These are phyloP conservation scores for Falco rusticolus DNA, from an alignment of 2,797 vertebrate species.

Conservation along the genomic window DNA sequence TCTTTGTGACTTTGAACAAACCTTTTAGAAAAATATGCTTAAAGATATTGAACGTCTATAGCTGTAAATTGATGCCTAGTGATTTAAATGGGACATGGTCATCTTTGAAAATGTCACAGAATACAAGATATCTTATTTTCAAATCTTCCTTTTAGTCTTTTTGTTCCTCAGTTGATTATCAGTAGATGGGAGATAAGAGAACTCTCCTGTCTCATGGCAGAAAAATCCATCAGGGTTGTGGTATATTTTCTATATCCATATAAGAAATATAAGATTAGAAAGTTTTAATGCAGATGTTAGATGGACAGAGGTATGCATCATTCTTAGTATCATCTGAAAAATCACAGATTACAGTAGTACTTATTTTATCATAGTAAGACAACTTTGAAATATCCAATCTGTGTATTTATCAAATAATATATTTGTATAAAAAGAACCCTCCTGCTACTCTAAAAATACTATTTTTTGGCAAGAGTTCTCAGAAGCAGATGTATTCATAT, in stretches of 20 bases:
- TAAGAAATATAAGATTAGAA: background rate
- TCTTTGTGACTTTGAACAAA: background rate
- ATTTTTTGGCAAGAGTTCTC: background rate
- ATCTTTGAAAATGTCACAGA: background rate
- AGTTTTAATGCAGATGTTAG: background rate
- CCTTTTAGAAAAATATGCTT: background rate
- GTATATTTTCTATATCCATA: background rate
- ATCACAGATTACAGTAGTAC: background rate
- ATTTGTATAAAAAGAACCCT: background rate
- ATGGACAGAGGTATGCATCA: fast-evolving
- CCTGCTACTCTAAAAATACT: background rate
- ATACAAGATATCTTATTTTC: background rate
- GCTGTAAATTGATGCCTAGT: background rate
- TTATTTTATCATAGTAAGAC: background rate
- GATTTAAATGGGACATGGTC: background rate
- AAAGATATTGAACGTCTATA: background rate
- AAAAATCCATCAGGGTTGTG: background rate
- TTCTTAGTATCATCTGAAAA: background rate
- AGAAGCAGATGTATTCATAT: background rate
- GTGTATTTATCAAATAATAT: background rate
- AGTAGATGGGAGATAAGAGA: background rate
- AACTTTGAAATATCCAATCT: background rate
- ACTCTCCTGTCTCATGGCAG: background rate
- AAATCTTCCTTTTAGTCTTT: background rate
- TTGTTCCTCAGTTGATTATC: background rate